Base-by-base conservation (phyloP, 2,113 vertebrate genomes). In the Labeo rohita region DNA sequence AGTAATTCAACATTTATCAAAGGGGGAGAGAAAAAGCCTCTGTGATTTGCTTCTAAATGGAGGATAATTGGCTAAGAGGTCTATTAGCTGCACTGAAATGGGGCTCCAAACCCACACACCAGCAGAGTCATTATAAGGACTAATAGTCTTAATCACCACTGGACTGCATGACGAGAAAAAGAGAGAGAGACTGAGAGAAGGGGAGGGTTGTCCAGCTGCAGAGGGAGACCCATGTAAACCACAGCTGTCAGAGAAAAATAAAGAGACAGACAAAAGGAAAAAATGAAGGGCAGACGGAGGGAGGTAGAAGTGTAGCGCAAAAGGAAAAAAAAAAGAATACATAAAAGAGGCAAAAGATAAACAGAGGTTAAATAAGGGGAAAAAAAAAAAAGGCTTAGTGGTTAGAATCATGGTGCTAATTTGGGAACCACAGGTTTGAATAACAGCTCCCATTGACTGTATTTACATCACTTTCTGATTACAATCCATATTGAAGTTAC, bases 41-140 rank as follows among this genome's bases (percentile, higher is more conserved):
- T 95, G 96, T 97, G 96, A 98, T 97, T 98, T 97, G 96, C 96
- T 97, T 97, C 94, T 95, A 95, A 95, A 95, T 93, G 92, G 96
- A 95, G 96, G 96, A 98, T 98, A 98, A 99, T 98, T 99, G 97
- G 97, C 96, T 96, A 97, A 98, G 96, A 97, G 97, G 96, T 96
- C 97, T 97, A 98, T 98, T 98, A 98, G 95, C 96, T 94, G 94
- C 95, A 96, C 97, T 97, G 96, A 96, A 96, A 98, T 96, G 96
- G 96, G 95, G 96, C 96, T 97, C 96, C 96, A 96, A 97, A 96
- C 97, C 96, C 96, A 96, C 97, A 97, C 96, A 95, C 95, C 95
- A 95, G 94, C 93, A 94, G 93, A 96, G 95, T 96, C 95, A 96
- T 96, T 96, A 97, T 97, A 96, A 97, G 96, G 96, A 93, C 82